A percentile compares a stretch with the other conserved stretches of the same genome.
Conservation (phyloP, 2,113 vertebrate genomes). For the Bujurquina vittata region DNA sequence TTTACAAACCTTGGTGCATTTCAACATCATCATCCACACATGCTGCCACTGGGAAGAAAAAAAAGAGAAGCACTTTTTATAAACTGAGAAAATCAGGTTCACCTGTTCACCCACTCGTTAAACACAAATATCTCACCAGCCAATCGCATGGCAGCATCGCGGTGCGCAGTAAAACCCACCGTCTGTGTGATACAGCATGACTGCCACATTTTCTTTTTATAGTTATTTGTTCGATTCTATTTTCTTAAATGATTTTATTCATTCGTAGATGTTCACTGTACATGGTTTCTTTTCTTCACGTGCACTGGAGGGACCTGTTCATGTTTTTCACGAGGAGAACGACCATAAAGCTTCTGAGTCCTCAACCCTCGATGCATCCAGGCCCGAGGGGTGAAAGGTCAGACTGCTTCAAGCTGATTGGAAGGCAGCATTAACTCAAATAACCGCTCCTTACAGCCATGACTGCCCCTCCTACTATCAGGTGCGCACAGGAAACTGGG, state of each 20-base stretch:
- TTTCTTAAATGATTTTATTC: too few species aligned
- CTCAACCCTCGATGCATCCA: too few species aligned
- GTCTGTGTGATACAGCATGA: too few species aligned
- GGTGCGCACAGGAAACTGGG: not conserved
- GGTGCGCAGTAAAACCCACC: not conserved
- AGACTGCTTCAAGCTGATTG: not conserved
- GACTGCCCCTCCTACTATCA: not conserved
- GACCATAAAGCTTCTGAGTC: too few species aligned
- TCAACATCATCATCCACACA: not conserved
- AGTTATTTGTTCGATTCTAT: too few species aligned
- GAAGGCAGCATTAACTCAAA: not conserved
- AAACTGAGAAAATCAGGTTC: not conserved
- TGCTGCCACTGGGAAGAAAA: not conserved
- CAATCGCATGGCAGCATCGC: not conserved
- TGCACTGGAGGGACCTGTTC: too few species aligned
- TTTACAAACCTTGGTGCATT: not conserved
- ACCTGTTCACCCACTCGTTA: too few species aligned
- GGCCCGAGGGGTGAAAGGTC: not conserved
- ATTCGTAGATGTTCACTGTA: too few species aligned
- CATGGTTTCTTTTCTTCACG: too few species aligned
- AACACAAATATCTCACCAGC: too few species aligned
- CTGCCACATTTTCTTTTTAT: too few species aligned
- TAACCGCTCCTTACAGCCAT: not conserved
- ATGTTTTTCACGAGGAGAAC: too few species aligned
- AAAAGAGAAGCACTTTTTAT: not conserved